Base-by-base conservation (phyloP, 2,113 vertebrate genomes). In the Syrmaticus mikado region DNA sequence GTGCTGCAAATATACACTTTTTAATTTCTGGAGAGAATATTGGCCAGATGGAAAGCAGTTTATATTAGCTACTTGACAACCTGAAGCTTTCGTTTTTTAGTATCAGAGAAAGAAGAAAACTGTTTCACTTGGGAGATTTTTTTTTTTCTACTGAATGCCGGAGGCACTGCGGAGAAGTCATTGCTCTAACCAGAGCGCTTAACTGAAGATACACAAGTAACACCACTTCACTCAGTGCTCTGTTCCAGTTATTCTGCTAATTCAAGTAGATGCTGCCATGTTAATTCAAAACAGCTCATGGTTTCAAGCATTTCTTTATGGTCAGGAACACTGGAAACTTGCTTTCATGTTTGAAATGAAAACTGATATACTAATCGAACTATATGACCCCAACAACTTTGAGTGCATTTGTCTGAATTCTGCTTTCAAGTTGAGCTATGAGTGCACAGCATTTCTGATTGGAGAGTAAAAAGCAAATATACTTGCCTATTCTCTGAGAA, bases 261-360 rank as follows among this genome's bases (percentile, higher is more conserved):
- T 14, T 67, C 38, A 34, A 74, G 68, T 55, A 82, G 55, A 80
- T 58, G 36, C 27, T 5, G 1, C 32, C 2, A 0, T 13, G 8
- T 78, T 87, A 77, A 66, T 92, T 88, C 68, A 62, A 80, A 52
- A 77, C 50, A 85, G 64, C 15, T 92, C 46, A 8, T 30, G 38
- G 13, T 87, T 90, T 93, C 41, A 74, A 83, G n/a, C 11, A 22
- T 64, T 85, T 73, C 50, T 90, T 74, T 74, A 70, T 24, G 57
- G 22, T 45, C 75, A 74, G 64, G 14, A 87, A 25, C 36, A 74
- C 8, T 67, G 28, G 22, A 83, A 93, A 78, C 25, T 30, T 67
- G 25, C 38, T 94, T 96, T 88, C 65, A 74, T 74, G 73, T 86
- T 88, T 75, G 61, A 88, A 93, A 86, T 75, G 61, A 88, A 90